These are phyloP conservation scores for Panopea generosa DNA, from an alignment of 2,888 invertebrate genomes.

Conservation along the genomic window DNA sequence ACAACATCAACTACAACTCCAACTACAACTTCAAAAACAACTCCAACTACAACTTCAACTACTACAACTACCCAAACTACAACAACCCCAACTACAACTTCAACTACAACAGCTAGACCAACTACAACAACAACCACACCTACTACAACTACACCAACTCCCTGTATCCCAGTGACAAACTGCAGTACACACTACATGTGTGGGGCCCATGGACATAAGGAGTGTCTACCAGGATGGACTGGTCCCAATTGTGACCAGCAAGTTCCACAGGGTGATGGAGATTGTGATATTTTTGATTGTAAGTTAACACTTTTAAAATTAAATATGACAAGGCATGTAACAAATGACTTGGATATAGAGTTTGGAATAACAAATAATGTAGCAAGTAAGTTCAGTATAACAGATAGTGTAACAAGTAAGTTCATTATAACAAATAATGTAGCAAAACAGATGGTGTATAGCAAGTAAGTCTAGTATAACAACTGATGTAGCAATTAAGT, in stretches of 20 bases:
- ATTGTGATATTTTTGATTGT: conserved; percentile 66
- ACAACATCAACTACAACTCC: conserved; percentile 21
- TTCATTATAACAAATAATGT: no score
- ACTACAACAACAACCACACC: conserved; percentile 21
- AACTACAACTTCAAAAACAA: conserved; percentile 20
- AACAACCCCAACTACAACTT: conserved; percentile 7
- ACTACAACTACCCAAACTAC: conserved; percentile 11
- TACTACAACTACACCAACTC: conserved; percentile 22
- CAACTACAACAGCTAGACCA: conserved; percentile 21
- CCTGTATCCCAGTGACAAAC: conserved; percentile 39
- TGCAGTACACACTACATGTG: conserved; percentile 94
- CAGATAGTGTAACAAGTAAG: no score
- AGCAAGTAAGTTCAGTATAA: no score
- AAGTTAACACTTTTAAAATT: no score
- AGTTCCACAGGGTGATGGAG: conserved; percentile 49
- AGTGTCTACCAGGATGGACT: conserved; percentile 96
- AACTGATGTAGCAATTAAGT: no score
- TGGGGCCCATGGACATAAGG: conserved; percentile 94
- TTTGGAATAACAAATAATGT: no score
- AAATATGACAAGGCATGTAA: no score
- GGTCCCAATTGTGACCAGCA: conserved; percentile 93
- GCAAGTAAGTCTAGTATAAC: no score
- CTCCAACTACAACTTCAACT: conserved; percentile 22
- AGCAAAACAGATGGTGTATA: no score
- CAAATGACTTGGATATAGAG: no score